Evolutionary conservation across 2,113 vertebrate species (phyloP), one percentile per base, ranked within the genome.

Genomic region (Procavia capensis): DNA sequence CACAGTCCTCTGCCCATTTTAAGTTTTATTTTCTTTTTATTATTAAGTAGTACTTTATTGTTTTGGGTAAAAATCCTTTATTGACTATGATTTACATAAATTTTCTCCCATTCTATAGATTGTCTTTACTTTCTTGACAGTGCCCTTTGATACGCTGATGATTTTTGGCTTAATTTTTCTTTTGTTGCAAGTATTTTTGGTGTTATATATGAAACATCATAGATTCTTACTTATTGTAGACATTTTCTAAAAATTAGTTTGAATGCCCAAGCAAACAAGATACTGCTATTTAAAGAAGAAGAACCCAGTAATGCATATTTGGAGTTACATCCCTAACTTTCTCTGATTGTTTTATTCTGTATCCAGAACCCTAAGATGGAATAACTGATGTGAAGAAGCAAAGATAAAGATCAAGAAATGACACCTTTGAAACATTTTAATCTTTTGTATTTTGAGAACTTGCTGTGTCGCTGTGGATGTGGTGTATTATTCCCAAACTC

Each of bases 211-310:
- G 41, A 9, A 66, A 54, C 9, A 63, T 87, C 47, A 70, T 72
- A 64, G 81, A 74, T 93, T 93, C 72, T 95, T 82, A 90, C 47
- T 79, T 86, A 47, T 70, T 90, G 41, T 6, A 82, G 39, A 34
- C 20, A 90, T 86, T 89, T 82, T 85, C 63, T 75, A 75, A 91
- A 50, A 93, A 47, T 45, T 22, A 47, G 8, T n/a, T 17, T 86
- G 36, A 90, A 96, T 57, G 34, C 36, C 47, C 31, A 50, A 13
- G 43, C 22, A 90, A 88, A 64, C 22, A 59, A 25, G 25, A 31
- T 27, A 68, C 9, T 25, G 45, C n/a, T 93, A 45, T 45, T 96
- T 92, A 88, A 64, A 85, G 76, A 91, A 96, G 89, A 96, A 92
- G 45, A 81, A 79, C 6, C 57, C 57, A 24, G 31, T 81, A 86